Conservation (phyloP, 2,888 invertebrate species). For the Cerceris rybyensis region DNA sequence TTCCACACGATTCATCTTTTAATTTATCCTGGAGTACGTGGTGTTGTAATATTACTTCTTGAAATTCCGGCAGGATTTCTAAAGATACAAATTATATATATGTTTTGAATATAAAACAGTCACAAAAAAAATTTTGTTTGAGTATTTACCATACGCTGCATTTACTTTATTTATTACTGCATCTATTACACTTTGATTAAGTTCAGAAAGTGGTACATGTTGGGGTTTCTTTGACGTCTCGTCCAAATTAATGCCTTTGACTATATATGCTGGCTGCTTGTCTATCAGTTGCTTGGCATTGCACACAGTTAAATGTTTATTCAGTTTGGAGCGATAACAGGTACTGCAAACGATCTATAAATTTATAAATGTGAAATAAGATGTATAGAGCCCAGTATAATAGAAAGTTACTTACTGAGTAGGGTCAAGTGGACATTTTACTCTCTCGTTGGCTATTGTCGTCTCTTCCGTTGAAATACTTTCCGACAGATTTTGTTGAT, state of each 20-base stretch:
- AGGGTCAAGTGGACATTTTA: constrained; percentile 88
- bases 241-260: constrained; percentile 82
- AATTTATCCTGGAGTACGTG: constrained; percentile 82
- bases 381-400: not conserved
- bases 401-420: constrained; percentile 85
- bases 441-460: constrained; percentile 77
- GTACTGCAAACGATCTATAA: constrained; percentile 83
- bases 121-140: constrained; percentile 2
- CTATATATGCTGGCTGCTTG: constrained; percentile 83
- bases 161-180: constrained; percentile 74
- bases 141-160: constrained; percentile 71
- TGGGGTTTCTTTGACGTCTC: constrained; percentile 39
- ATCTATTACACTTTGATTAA: constrained; percentile 67
- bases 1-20: constrained; percentile 84
- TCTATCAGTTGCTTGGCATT: constrained; percentile 85
- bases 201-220: constrained; percentile 69
- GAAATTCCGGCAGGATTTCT: constrained; percentile 78
- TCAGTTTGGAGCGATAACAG: constrained; percentile 86
- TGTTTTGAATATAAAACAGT: constrained; percentile 3
- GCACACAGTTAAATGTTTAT: constrained; percentile 88
- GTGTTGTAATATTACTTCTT: constrained; percentile 81
- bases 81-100: constrained; percentile 28
- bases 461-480: constrained; percentile 18
- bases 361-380: constrained; percentile 22
- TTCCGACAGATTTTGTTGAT: constrained; percentile 38